Evolutionary conservation across 2,888 invertebrate species (phyloP), one percentile per base, ranked within the genome.

Genomic region (Ornithoptera alexandrae): DNA sequence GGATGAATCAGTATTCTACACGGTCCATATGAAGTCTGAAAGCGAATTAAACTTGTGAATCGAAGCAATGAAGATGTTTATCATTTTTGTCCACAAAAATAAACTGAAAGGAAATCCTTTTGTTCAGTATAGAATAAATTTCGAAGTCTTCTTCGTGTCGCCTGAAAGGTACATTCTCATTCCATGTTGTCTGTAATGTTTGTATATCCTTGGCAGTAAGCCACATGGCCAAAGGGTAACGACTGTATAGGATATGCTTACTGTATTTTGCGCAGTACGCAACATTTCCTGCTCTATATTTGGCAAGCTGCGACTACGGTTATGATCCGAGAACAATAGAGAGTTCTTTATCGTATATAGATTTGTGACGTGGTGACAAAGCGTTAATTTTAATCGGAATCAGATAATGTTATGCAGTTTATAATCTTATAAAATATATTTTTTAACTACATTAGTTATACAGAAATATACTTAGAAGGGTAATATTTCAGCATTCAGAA

Each of bases 271-370:
- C 62, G 24, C 69, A 65, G 65, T 53, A 65, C 30, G 61, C 69
- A 56, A 30, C 61, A 69, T 61, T 53, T 69, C 65, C 68, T 60
- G 60, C 50, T 42, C 65, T 64, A 60, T 68, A 60, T 68, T 64
- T 68, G 64, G 68, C 61, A 61, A 56, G 39, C 59, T 62, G 22
- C 22, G 39, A 53, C 5, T 22, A 15, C 68, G 50, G 42, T 61
- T 42, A 65, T 69, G 69, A 61, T 65, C 50, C 24, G 22, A 42
- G 61, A 61, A 61, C 64, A 60, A 61, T 69, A 60, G 68, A 64
- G 53, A 64, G 65, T 61, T 61, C 60, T 22, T 18, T 60, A 22
- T 20, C 67, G 8, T 58, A 68, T 58, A 62, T 46, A 57, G 42
- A 39, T 12, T 56, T 57, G 15, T 62, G 67, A 58, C 57, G 67